A percentile compares a stretch with the other conserved stretches of the same genome.
Conservation (phyloP, 2,113 vertebrate species). For the Rhinoderma darwinii region DNA sequence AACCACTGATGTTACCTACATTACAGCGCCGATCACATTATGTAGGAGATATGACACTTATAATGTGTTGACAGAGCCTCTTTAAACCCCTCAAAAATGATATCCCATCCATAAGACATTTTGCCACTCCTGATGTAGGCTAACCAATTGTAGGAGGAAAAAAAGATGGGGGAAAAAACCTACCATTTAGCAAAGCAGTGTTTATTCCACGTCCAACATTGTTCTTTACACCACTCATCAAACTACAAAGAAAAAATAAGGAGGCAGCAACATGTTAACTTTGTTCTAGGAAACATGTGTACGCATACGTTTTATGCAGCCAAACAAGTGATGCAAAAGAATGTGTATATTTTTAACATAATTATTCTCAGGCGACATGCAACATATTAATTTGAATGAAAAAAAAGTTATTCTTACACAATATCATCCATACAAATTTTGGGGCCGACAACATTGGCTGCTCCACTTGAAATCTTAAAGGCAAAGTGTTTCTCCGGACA, state of each 20-base stretch:
- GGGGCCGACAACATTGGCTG: conserved; percentile 94
- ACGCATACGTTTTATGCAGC: neutral
- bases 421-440: conserved; percentile 94
- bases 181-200: conserved; percentile 89
- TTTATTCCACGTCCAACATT: conserved; percentile 97
- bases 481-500: conserved; percentile 90
- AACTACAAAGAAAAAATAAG: conserved; percentile 69
- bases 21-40: no score
- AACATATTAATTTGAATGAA: neutral
- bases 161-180: conserved; percentile 57
- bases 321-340: neutral
- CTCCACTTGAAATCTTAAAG: conserved; percentile 96
- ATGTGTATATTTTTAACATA: neutral
- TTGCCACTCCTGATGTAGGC: neutral
- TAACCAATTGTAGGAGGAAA: neutral
- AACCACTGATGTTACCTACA: no score
- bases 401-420: conserved; percentile 77
- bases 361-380: neutral
- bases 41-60: no score
- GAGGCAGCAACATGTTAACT: neutral
- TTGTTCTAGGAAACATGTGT: neutral
- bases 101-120: neutral
- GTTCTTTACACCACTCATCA: conserved; percentile 97
- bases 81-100: neutral
- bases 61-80: neutral